These are phyloP conservation scores for Drosophila sp. DNA, from an alignment of 1,140 invertebrate genomes.

Conservation along the genomic window DNA sequence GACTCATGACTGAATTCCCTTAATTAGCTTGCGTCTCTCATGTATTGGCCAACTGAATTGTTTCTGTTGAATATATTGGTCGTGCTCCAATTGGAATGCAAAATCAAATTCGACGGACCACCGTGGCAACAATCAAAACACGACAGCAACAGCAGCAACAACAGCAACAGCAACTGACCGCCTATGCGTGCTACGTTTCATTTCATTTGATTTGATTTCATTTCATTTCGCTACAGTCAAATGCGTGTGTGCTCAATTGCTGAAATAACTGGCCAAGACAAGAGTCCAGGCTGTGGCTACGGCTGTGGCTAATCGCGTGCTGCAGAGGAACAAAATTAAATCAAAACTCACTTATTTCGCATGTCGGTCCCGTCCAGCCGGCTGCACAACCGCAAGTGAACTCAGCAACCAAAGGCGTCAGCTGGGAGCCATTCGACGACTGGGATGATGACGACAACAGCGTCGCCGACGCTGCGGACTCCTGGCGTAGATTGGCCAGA, in stretches of 20 bases:
- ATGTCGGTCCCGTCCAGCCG: constrained; percentile 93
- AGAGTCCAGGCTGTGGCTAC: background rate
- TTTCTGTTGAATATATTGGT: constrained; percentile 67
- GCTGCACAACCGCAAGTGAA: constrained; percentile 92
- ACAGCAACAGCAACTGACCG: constrained; percentile 35
- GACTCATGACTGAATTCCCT: constrained; percentile 14
- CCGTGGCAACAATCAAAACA: constrained; percentile 55
- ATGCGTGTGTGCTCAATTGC: constrained; percentile 77
- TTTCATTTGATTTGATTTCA: constrained; percentile 72
- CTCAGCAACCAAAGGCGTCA: constrained; percentile 77
- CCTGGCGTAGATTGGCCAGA: constrained; percentile 51
- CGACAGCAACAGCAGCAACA: constrained; percentile 31
- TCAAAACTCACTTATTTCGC: constrained; percentile 87
- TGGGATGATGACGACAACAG: constrained; percentile 22
- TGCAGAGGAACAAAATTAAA: constrained; percentile 72
- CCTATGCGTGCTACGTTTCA: constrained; percentile 77
- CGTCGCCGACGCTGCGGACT: constrained; percentile 42
- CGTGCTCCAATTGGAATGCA: constrained; percentile 80
- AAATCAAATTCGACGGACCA: constrained; percentile 69
- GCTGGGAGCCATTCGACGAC: constrained; percentile 35
- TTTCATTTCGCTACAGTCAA: constrained; percentile 80
- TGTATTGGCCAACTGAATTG: constrained; percentile 49
- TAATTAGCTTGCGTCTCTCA: constrained; percentile 60
- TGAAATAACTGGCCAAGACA: constrained; percentile 24
- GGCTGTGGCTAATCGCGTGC: constrained; percentile 74